phyloP scores from a whole-genome alignment of 2,113 vertebrate genomes.

The Drymodes brunneopygia region DNA sequence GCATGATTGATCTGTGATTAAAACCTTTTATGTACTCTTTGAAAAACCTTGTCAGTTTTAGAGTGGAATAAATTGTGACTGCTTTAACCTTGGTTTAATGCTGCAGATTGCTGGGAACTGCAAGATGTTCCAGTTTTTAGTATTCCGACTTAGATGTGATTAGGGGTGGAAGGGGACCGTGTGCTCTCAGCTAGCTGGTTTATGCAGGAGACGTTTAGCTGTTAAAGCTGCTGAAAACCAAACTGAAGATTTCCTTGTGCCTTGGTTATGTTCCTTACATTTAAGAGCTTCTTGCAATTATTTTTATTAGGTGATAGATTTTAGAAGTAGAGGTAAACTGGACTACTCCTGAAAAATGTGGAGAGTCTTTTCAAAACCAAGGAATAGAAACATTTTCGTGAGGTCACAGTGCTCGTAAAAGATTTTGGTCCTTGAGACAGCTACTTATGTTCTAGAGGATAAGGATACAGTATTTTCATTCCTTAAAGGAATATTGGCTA shows the following conservation, averaged over 20 bases:
- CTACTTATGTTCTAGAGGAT: not conserved
- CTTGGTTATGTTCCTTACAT: accelerated
- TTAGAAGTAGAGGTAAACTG: not conserved
- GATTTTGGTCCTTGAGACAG: not conserved
- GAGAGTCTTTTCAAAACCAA: not conserved
- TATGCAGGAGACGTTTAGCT: not conserved
- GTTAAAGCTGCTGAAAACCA: not conserved
- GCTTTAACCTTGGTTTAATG: not conserved
- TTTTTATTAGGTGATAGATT: not conserved
- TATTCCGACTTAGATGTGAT: not conserved
- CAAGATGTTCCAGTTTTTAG: not conserved
- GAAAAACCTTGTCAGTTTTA: not conserved
- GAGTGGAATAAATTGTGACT: not conserved
- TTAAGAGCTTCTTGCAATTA: not conserved
- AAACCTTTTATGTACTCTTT: not conserved
- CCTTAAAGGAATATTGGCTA: not conserved
- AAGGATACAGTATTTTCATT: not conserved
- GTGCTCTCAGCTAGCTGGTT: not conserved
- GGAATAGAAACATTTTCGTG: not conserved
- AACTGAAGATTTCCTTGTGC: not conserved
- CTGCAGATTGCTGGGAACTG: not conserved
- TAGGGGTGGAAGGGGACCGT: not conserved
- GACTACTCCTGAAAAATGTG: not conserved
- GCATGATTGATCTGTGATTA: not conserved
- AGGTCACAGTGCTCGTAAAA: not conserved